phyloP scores from a whole-genome alignment of 2,113 vertebrate species.

The Syngnathoides biaculeatus region DNA sequence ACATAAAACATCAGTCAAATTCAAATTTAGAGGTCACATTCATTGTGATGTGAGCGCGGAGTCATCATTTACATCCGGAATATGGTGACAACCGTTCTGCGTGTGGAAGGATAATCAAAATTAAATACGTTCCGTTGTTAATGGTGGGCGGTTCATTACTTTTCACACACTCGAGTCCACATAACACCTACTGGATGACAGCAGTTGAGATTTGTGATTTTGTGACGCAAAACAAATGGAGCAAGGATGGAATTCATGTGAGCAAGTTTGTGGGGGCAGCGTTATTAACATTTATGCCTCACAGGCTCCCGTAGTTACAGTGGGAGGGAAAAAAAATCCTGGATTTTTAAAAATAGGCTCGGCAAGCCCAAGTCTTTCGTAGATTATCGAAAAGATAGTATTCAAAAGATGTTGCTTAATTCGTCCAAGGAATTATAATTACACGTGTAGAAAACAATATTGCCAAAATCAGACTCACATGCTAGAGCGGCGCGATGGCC shows the following conservation, averaged over 20 bases:
- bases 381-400: too few species aligned
- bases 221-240: background rate
- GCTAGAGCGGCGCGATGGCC: too few species aligned
- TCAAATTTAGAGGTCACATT: background rate
- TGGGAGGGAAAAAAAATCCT: background rate
- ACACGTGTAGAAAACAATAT: too few species aligned
- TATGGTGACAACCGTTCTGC: background rate
- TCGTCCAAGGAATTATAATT: too few species aligned
- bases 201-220: background rate
- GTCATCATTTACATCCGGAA: background rate
- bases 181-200: background rate
- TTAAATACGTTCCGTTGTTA: conserved; percentile 8
- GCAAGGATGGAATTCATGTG: background rate
- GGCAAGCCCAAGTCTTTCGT: too few species aligned
- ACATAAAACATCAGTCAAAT: background rate
- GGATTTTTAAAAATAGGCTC: background rate
- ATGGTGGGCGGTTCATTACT: conserved; percentile 19
- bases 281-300: background rate
- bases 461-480: too few species aligned
- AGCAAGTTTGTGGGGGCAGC: background rate
- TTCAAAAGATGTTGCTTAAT: too few species aligned
- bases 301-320: background rate
- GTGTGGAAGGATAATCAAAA: background rate
- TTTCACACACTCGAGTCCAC: background rate
- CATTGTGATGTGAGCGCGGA: background rate